Conservation (phyloP, 1,140 invertebrate genomes). For the Drosophila parabipectinata region DNA sequence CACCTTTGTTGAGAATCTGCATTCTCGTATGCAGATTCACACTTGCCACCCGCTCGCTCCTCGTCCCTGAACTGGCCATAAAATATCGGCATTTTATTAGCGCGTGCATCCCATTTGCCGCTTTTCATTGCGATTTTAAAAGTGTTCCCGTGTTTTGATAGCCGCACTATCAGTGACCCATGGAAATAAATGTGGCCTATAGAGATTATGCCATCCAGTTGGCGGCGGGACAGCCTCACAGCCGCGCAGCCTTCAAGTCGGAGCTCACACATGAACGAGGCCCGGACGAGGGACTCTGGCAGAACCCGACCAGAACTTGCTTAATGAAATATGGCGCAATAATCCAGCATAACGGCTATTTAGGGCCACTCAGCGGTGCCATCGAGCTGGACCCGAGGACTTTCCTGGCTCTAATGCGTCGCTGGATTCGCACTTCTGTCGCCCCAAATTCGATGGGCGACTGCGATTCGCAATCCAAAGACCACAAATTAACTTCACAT, state of each 20-base stretch:
- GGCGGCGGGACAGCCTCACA: conserved; percentile 31
- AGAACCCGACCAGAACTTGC: conserved; percentile 15
- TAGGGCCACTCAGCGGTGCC: conserved; percentile 64
- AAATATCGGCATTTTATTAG: conserved; percentile 83
- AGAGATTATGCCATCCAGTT: conserved; percentile 78
- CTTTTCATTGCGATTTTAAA: conserved; percentile 84
- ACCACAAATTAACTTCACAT: conserved; percentile 80
- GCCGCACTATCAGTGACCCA: conserved; percentile 83
- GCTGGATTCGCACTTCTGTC: conserved; percentile 68
- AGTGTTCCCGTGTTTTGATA: conserved; percentile 84
- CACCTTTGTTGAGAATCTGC: conserved; percentile 29
- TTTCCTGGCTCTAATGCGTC: conserved; percentile 61
- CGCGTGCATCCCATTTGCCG: conserved; percentile 82
- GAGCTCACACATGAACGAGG: neutral
- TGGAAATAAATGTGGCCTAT: conserved; percentile 84
- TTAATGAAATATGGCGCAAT: conserved; percentile 82
- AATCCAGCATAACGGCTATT: conserved; percentile 79
- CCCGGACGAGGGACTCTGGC: conserved; percentile 1
- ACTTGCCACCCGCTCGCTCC: conserved; percentile 51
- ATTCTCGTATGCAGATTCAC: conserved; percentile 73
- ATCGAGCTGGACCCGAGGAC: neutral
- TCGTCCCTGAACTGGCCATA: conserved; percentile 54
- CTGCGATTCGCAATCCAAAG: conserved; percentile 47
- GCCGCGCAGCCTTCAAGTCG: conserved; percentile 16
- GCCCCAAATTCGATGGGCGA: conserved; percentile 15